Evolutionary conservation across 2,888 invertebrate species (phyloP), one percentile per base, ranked within the genome.

Genomic region (Abrostola tripartita): DNA sequence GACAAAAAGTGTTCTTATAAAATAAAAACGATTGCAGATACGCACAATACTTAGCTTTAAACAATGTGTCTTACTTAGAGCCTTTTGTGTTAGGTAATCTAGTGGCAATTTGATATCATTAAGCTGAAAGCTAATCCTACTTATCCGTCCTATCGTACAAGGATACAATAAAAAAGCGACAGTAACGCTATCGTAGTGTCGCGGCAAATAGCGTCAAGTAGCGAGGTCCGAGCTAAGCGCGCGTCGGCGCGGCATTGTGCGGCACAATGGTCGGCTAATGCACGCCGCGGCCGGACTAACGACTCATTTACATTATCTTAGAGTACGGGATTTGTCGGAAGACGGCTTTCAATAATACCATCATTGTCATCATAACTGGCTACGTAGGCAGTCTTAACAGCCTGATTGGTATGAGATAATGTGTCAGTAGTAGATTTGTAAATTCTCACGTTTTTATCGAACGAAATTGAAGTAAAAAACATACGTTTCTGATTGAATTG

Each of bases 141-240:
- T 81, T 68, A 76, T 53, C 61, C 50, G 58, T 66, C 51, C 60
- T 61, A 56, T 67, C 63, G 65, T 71, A 49, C 58, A 36, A 72
- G 61, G 54, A 56, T 54, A 63, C 62, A 71, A 74, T 76, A 79
- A 74, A 79, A 71, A 70, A 54, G 61, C 69, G 60, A 65, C 72
- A 77, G 68, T 41, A 42, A 37, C 49, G 57, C 69, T 61, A 62
- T 71, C 68, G 59, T 14, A 52, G 65, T 58, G 53, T 53, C 55
- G 58, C 55, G 56, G 59, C 65, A 59, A 76, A 62, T 63, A 59
- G 65, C 68, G 63, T 71, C 79, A 70, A 76, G 66, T 56, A 59
- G 68, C 72, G 35, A 70, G 59, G 67, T 67, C 65, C 54, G 65
- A 60, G 53, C 65, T 59, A 65, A 73, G 65, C 72, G 47, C 38